Base-by-base conservation (phyloP, 2,797 vertebrate species). In the Onychomys leucogaster region DNA sequence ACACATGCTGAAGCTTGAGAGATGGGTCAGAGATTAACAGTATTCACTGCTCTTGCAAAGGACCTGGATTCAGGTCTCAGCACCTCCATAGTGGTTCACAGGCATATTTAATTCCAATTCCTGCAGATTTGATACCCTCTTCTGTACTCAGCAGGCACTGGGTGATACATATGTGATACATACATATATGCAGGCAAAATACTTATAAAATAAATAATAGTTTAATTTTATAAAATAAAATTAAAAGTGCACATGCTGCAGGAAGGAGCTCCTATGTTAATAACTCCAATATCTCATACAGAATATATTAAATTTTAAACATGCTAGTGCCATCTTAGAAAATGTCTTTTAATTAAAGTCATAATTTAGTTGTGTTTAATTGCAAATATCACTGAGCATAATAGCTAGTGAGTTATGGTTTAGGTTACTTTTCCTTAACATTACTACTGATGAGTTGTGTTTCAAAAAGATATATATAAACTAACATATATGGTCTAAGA, bases 301-400 rank as follows among this genome's bases (percentile, higher is more conserved):
- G 98, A 98, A 98, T 97, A 88, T 96, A 98, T 98, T 98, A 98
- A 98, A 98, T 98, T 98, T 98, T 98, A 98, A 98, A 98, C 97
- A 97, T 96, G 97, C 98, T 98, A 91, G 76, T 98, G 94, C 96
- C 97, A 97, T 98, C 96, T 97, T 98, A 98, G 98, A 97, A 97
- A 89, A 97, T 97, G 97, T 94, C 90, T 98, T 98, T 98, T 98
- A 98, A 98, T 98, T 98, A 98, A 98, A 98, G 89, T 97, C 95
- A 98, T 98, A 98, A 98, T 98, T 98, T 98, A 98, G 97, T 98
- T 98, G 55, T 95, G 96, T 96, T 98, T 98, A 98, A 98, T 98
- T 98, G 98, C 97, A 95, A 97, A 95, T 98, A 97, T 98, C 97
- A 95, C 97, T 98, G 97, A 95, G 95, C 97, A 37, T 94, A 97